These are phyloP conservation scores for Bubo blakistoni DNA, from an alignment of 2,113 vertebrate genomes.

Conservation along the genomic window DNA sequence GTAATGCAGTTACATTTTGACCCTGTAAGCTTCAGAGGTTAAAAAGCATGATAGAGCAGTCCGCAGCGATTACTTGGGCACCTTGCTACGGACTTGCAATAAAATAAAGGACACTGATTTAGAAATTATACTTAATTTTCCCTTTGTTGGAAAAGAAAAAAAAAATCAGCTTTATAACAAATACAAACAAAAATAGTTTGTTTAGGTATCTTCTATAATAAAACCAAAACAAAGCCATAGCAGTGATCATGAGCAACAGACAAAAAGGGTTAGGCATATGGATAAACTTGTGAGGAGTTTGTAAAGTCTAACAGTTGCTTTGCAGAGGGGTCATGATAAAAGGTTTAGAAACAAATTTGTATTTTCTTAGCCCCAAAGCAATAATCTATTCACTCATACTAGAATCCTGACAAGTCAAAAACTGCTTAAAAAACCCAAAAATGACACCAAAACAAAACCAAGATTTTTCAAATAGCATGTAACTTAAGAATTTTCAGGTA, in stretches of 20 bases:
- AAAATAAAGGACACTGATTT: background rate
- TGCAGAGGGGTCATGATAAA: background rate
- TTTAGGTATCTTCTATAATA: background rate
- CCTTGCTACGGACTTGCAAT: background rate
- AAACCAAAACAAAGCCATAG: background rate
- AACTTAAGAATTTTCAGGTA: background rate
- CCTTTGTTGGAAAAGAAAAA: background rate
- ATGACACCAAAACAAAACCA: background rate
- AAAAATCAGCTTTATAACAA: background rate
- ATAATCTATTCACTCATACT: background rate
- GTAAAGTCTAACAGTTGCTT: background rate
- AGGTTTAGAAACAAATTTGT: background rate
- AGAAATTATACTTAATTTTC: background rate
- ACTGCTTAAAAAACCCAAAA: background rate
- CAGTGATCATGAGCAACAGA: background rate
- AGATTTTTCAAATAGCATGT: background rate
- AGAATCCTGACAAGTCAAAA: background rate
- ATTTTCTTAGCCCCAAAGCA: background rate
- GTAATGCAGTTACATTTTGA: background rate
- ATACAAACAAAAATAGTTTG: background rate
- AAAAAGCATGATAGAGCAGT: background rate
- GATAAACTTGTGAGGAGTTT: background rate
- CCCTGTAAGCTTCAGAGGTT: background rate
- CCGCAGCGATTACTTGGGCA: background rate
- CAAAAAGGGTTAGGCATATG: background rate